Percentiles rank a stretch among this genome's conserved stretches.
Evolutionary conservation across 2,797 vertebrate species (phyloP).

Genomic region (Pseudochirops cupreus): DNA sequence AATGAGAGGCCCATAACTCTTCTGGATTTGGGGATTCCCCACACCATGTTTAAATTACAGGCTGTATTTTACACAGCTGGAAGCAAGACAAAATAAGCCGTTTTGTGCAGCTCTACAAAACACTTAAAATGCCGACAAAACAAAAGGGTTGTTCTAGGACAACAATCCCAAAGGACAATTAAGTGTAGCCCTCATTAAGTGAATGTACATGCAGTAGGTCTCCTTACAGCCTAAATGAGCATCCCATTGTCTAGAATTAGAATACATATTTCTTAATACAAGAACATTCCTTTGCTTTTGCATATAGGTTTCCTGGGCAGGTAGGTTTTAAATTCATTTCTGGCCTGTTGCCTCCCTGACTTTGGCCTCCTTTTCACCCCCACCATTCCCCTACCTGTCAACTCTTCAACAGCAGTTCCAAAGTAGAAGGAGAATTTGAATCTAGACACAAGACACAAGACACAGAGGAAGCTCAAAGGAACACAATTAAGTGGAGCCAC

Average conservation of each 20-base stretch:
- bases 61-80: too few species aligned
- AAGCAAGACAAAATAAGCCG: background rate
- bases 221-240: background rate
- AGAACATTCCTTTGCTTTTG: background rate
- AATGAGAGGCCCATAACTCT: background rate
- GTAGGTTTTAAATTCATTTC: background rate
- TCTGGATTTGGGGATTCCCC: background rate
- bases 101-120: background rate
- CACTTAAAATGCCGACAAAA: background rate
- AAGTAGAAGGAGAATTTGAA: background rate
- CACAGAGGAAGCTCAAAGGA: background rate
- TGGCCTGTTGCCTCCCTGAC: background rate
- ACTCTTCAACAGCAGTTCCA: background rate
- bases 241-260: background rate
- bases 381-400: background rate
- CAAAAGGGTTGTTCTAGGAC: background rate
- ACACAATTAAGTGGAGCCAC: background rate
- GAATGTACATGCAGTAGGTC: background rate
- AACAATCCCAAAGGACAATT: background rate
- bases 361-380: background rate
- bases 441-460: background rate
- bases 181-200: background rate
- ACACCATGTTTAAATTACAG: background rate
- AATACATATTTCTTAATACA: background rate
- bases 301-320: too few species aligned